Conservation (phyloP, 2,113 vertebrate genomes). For the Plecturocebus donacophilus region DNA sequence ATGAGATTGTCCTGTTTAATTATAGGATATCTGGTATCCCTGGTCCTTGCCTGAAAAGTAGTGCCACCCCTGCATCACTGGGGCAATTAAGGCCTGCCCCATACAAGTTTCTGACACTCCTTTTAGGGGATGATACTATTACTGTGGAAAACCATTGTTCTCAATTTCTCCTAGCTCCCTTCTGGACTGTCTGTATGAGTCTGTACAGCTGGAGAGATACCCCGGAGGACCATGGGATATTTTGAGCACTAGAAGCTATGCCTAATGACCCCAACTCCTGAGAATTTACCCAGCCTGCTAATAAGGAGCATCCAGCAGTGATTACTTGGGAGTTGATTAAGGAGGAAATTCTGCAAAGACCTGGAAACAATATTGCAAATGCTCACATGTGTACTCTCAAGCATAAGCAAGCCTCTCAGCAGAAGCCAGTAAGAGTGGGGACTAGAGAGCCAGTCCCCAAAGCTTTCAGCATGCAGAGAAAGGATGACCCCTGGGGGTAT, state of each 20-base stretch:
- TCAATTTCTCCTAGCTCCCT: background rate
- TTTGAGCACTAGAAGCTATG: background rate
- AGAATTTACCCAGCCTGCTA: background rate
- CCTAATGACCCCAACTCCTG: background rate
- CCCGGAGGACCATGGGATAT: background rate
- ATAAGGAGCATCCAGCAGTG: background rate
- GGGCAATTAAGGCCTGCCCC: background rate
- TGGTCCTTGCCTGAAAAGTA: background rate
- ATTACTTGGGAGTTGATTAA: background rate
- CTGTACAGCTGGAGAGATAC: background rate
- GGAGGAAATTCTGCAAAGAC: background rate
- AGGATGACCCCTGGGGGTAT: background rate
- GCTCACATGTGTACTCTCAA: background rate
- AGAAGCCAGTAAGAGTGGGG: background rate
- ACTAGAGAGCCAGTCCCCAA: too few species aligned
- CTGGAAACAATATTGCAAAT: slow-evolving; percentile 10
- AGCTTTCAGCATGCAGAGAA: background rate
- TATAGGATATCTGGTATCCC: background rate
- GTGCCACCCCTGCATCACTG: background rate
- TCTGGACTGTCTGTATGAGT: background rate
- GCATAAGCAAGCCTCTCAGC: background rate
- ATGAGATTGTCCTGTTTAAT: background rate
- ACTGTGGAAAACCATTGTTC: background rate
- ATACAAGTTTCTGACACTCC: background rate
- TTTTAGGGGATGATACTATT: too few species aligned